phyloP scores from a whole-genome alignment of 2,797 vertebrate species.

The Cossypha polioptera region DNA sequence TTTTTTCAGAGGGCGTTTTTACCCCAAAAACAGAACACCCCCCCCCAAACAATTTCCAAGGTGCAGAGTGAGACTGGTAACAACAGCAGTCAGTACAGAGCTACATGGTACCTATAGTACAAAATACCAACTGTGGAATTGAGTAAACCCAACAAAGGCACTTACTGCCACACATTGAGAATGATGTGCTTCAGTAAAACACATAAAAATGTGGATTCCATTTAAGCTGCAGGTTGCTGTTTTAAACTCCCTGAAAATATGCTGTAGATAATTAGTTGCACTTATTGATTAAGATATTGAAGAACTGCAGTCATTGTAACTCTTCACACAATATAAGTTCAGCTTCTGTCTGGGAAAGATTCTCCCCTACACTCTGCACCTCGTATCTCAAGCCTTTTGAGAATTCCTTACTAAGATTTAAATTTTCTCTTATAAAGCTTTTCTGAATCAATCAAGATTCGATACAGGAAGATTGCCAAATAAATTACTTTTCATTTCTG shows the following conservation, averaged over 20 bases:
- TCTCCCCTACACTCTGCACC: background rate
- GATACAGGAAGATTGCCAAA: constrained; percentile 50
- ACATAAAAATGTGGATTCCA: fast-evolving
- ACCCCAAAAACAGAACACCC: background rate
- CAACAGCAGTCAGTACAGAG: background rate
- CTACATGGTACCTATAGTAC: background rate
- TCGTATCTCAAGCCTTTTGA: background rate
- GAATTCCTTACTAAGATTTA: constrained; percentile 5
- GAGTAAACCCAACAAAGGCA: background rate
- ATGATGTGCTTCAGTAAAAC: background rate
- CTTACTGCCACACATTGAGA: background rate
- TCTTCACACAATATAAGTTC: background rate
- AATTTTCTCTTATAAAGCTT: constrained; percentile 44
- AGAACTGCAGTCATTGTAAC: background rate
- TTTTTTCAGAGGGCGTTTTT: background rate
- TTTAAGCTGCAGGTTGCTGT: background rate
- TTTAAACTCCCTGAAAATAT: background rate
- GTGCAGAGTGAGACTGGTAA: fast-evolving
- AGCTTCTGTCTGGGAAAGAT: background rate
- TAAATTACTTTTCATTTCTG: constrained; percentile 68
- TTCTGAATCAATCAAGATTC: constrained; percentile 56
- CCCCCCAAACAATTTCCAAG: background rate
- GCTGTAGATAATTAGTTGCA: background rate
- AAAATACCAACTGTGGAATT: background rate
- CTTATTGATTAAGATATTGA: background rate